These are phyloP conservation scores for Periparus ater DNA, from an alignment of 2,797 vertebrate species.

Conservation along the genomic window DNA sequence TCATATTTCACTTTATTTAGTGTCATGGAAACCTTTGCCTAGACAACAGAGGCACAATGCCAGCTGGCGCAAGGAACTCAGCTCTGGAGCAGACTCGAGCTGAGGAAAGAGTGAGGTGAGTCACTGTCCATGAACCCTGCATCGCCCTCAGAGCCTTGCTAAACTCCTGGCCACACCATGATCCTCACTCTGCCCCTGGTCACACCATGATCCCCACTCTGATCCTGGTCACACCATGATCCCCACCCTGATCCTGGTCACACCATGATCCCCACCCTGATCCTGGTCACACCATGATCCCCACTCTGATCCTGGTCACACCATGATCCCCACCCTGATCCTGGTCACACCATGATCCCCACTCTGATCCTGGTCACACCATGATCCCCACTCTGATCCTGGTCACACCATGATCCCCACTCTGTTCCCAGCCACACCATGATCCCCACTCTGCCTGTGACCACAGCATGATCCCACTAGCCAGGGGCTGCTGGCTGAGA, in stretches of 20 bases:
- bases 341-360: rapidly evolving
- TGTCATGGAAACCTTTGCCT: conserved; percentile 65
- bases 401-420: too few relatives aligned
- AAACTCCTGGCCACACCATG: neutral
- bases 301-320: neutral
- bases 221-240: too few relatives aligned
- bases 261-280: too few relatives aligned
- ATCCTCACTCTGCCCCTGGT: too few relatives aligned
- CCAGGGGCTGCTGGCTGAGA: neutral
- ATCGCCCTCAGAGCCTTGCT: rapidly evolving
- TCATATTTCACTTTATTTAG: conserved; percentile 53
- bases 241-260: too few relatives aligned
- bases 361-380: too few relatives aligned
- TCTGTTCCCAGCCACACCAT: rapidly evolving
- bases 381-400: too few relatives aligned
- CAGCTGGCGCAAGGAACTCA: neutral
- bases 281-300: neutral
- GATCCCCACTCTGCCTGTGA: neutral
- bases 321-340: neutral
- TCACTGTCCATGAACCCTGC: rapidly evolving
- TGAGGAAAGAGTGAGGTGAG: rapidly evolving
- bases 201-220: too few relatives aligned
- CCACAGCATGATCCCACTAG: rapidly evolving
- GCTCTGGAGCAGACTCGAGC: rapidly evolving
- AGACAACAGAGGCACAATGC: conserved; percentile 53